Base-by-base conservation (phyloP, 2,797 vertebrate genomes). In the Synaphobranchus kaupii region DNA sequence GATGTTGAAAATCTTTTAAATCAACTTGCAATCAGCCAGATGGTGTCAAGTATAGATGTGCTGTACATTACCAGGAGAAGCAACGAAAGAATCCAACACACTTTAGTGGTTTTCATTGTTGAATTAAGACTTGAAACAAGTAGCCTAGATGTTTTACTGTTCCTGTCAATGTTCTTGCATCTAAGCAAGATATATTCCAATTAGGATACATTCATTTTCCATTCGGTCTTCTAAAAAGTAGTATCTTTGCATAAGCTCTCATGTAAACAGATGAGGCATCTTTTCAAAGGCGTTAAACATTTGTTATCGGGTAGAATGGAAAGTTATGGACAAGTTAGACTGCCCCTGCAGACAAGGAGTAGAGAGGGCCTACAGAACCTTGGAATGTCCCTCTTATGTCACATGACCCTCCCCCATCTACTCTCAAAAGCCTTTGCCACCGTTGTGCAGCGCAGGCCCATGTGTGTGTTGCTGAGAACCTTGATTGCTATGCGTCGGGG, bases 241-340 rank as follows among this genome's bases (percentile, higher is more conserved):
- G 87, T 48, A 20, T 88, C 92, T 91, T 89, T 88, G 87, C 84
- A 84, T 85, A 87, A 93, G 92, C 93, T 90, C 92, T 94, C 94
- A 88, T 86, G n/a, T 86, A 80, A 78, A 25, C 71, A 89, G 88
- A 90, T 87, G 66, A 83, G 63, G n/a, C n/a, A n/a, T 73, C 78
- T 82, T 84, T 92, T 89, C 58, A 88, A 25, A 34, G 73, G 56
- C 25, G 84, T 91, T 28, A 83, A 48, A 76, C 13, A 3, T 81
- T 81, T 81, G 78, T 28, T n/a, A 8, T 50, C 47, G n/a, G n/a
- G 50, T n/a, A 15, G 48, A 83, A 50, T 83, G n/a, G 25, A 83
- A 31, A 7, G 52, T n/a, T 15, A 52, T 83, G 82, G 28, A 83
- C n/a, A 83, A 17, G 22, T 50, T 31, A 4, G 8, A 83, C 25